phyloP scores from a whole-genome alignment of 2,797 vertebrate genomes.

The Lutjanus argentimaculatus region DNA sequence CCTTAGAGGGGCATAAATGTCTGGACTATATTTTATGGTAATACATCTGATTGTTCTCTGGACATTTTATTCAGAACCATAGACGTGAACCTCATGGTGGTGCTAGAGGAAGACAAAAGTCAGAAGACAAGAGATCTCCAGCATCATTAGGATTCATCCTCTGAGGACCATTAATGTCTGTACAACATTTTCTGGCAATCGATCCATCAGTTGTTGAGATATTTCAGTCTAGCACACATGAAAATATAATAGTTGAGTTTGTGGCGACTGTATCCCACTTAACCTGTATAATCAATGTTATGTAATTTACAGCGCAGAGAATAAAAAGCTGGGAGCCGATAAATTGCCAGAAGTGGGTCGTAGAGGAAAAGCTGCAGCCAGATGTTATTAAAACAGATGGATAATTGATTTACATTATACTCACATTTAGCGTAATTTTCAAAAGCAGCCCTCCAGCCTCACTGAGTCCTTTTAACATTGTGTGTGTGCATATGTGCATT shows the following conservation, averaged over 20 bases:
- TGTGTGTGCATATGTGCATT: not conserved
- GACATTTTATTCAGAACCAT: too few species aligned
- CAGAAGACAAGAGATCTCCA: too few species aligned
- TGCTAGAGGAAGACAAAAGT: too few species aligned
- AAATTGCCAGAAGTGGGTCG: not conserved
- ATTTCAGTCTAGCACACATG: not conserved
- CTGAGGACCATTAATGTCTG: not conserved
- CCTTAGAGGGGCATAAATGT: not conserved
- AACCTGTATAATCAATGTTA: not conserved
- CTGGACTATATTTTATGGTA: not conserved
- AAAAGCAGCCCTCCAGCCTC: conserved; percentile 4
- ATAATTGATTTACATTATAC: conserved; percentile 13
- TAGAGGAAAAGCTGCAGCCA: conserved; percentile 6
- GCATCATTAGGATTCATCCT: not conserved
- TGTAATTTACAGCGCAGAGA: not conserved
- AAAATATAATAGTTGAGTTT: not conserved
- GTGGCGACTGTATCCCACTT: not conserved
- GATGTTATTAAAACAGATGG: conserved; percentile 28
- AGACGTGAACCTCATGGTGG: too few species aligned
- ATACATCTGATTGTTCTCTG: too few species aligned
- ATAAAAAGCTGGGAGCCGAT: not conserved
- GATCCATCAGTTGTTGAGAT: too few species aligned
- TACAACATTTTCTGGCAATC: not conserved
- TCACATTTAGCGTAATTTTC: conserved; percentile 17
- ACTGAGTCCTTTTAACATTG: not conserved